A percentile compares a stretch with the other conserved stretches of the same genome.
phyloP scores from a whole-genome alignment of 2,113 vertebrate genomes.

The Lipophrys pholis region DNA sequence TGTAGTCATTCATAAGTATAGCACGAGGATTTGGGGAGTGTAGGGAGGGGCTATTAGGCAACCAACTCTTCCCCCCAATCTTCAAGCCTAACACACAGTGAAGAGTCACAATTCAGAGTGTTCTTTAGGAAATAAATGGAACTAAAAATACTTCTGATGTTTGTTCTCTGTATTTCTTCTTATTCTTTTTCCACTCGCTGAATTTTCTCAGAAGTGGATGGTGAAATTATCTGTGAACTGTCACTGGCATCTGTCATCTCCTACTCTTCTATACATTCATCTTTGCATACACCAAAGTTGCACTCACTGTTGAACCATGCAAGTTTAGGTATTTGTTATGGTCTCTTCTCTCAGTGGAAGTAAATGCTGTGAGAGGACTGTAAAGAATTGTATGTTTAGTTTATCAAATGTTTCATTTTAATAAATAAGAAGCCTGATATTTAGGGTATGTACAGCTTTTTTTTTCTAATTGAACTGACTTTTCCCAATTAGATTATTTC shows the following conservation, averaged over 20 bases:
- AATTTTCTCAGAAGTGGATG: not conserved
- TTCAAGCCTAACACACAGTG: not conserved
- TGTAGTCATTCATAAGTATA: slow-evolving; percentile 62
- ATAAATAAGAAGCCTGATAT: too few relatives aligned
- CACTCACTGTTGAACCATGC: too few relatives aligned
- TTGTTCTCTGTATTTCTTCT: not conserved
- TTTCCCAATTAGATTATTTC: too few relatives aligned
- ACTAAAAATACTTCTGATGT: not conserved
- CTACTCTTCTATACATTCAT: not conserved
- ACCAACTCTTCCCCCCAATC: not conserved
- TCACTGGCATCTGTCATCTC: not conserved
- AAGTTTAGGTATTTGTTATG: too few relatives aligned
- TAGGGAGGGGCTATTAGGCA: not conserved
- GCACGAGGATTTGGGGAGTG: slow-evolving; percentile 23
- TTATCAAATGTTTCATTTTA: too few relatives aligned
- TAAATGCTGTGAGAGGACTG: too few relatives aligned
- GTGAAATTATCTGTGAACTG: not conserved
- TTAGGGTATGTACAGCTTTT: too few relatives aligned
- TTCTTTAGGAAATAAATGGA: not conserved
- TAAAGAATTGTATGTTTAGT: too few relatives aligned
- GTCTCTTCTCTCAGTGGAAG: too few relatives aligned
- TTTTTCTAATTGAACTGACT: too few relatives aligned
- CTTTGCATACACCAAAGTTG: too few relatives aligned
- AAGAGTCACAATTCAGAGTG: slow-evolving; percentile 19
- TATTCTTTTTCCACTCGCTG: not conserved